A percentile compares a stretch with the other conserved stretches of the same genome.
These are phyloP conservation scores for Globicephala melas DNA, from an alignment of 2,113 vertebrate genomes.

Conservation along the genomic window DNA sequence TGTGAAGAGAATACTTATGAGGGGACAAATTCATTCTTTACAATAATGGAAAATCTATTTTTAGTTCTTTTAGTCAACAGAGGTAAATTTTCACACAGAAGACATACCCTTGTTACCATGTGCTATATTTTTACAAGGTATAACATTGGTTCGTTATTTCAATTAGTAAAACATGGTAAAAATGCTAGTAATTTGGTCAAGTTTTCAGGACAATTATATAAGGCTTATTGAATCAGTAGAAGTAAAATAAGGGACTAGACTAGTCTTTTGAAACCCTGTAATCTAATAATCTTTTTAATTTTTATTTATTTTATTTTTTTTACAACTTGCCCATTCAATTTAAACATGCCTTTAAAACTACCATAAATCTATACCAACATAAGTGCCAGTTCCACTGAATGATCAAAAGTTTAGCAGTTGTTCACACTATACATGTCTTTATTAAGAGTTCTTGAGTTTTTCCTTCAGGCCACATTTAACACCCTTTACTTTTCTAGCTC, in stretches of 20 bases:
- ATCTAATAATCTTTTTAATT: background rate
- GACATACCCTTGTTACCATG: background rate
- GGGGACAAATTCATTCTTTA: background rate
- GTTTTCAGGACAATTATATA: background rate
- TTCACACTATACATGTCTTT: background rate
- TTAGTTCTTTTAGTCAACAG: background rate
- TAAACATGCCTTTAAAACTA: conserved; percentile 41
- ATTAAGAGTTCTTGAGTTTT: conserved; percentile 26
- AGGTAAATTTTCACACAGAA: background rate
- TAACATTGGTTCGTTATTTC: background rate
- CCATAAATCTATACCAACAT: background rate
- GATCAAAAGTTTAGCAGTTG: conserved; percentile 7
- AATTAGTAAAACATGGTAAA: background rate
- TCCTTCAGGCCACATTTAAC: conserved; percentile 26
- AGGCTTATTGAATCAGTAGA: background rate
- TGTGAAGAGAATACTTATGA: background rate
- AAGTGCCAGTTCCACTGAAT: conserved; percentile 3
- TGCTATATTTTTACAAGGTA: background rate
- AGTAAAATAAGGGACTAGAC: background rate
- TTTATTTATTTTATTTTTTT: background rate
- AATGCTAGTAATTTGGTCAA: background rate
- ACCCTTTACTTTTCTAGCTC: conserved; percentile 9
- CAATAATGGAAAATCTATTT: background rate
- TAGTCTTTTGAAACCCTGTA: background rate
- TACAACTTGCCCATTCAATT: background rate